Evolutionary conservation across 2,113 vertebrate species (phyloP), one percentile per base, ranked within the genome.

Genomic region (Percopsis transmontana): DNA sequence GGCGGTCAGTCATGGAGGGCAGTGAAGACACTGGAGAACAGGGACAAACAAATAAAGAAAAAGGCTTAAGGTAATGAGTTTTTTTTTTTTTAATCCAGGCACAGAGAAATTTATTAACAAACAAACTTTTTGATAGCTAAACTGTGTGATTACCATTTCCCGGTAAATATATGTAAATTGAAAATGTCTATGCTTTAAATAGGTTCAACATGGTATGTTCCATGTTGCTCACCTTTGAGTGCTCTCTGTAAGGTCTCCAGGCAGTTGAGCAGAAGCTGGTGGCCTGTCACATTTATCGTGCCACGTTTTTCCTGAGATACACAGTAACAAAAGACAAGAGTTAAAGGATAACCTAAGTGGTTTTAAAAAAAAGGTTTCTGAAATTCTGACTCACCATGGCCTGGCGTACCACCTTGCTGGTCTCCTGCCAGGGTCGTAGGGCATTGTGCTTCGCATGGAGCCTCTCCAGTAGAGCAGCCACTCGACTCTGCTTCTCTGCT

Each of bases 231-330:
- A 99, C 97, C 97, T 95, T 99, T 99, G 41, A 98, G 87, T 1
- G 97, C 97, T 80, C 94, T 96, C 88, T 99, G 97, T 84, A 99
- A 79, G 0, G 94, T 99, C 90, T 99, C 97, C 89, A 99, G 84
- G 73, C 95, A 99, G 87, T 90, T 95, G 78, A 98, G 94, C 83
- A 98, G 87, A 75, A 97, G 93, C 65, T 97, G 97, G 84, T 98
- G 96, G 44, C 96, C 95, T 45, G 94, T 93, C 0, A 95, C 90
- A 84, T 96, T 96, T 91, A 95, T 93, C 65, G 91, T 93, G 57
- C 94, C 92, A 11, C 97, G 94, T 54, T 99, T 99, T 87, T 99
- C 97, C 97, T 99, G 63, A n/a, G 58, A 67, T 61, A 77, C 52
- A 68, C 47, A 12, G 51, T 9, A 70, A 73, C 56, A 83, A 20